Evolutionary conservation across 2,888 invertebrate species (phyloP).

Genomic region (Agonum fuliginosum): DNA sequence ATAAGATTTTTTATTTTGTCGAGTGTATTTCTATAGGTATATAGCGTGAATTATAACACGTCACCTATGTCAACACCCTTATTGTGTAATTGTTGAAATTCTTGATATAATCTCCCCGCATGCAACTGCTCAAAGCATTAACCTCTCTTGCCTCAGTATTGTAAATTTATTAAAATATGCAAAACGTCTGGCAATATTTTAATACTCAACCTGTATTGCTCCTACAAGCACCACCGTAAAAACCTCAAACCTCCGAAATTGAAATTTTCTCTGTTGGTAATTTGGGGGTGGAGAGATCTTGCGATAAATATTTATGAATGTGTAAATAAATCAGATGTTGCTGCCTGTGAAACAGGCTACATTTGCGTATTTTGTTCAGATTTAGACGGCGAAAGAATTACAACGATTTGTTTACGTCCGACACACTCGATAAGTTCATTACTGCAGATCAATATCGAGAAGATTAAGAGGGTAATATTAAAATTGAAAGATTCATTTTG

Average conservation of each 20-base stretch:
- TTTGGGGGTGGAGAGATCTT: neutral
- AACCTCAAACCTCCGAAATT: neutral
- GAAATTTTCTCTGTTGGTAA: neutral
- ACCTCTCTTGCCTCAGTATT: conserved; percentile 1
- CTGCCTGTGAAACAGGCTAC: neutral
- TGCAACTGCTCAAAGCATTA: neutral
- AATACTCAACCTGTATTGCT: conserved; percentile 11
- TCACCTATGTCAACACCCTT: too few species aligned
- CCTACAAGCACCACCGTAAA: neutral
- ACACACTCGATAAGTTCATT: neutral
- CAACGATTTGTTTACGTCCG: neutral
- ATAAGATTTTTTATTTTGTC: too few species aligned
- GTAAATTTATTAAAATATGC: conserved; percentile 31
- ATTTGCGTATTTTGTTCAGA: neutral
- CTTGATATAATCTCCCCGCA: too few species aligned
- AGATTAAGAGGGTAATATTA: too few species aligned
- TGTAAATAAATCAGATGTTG: neutral
- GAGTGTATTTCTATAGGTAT: too few species aligned
- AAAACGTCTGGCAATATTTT: conserved; percentile 23
- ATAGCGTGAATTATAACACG: too few species aligned
- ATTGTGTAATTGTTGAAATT: too few species aligned
- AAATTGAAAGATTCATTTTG: too few species aligned
- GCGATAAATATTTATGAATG: neutral
- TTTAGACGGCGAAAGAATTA: neutral
- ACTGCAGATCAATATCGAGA: neutral